Evolutionary conservation across 2,113 vertebrate genomes (phyloP), one percentile per base, ranked within the genome.

Genomic region (Rattus rattus): DNA sequence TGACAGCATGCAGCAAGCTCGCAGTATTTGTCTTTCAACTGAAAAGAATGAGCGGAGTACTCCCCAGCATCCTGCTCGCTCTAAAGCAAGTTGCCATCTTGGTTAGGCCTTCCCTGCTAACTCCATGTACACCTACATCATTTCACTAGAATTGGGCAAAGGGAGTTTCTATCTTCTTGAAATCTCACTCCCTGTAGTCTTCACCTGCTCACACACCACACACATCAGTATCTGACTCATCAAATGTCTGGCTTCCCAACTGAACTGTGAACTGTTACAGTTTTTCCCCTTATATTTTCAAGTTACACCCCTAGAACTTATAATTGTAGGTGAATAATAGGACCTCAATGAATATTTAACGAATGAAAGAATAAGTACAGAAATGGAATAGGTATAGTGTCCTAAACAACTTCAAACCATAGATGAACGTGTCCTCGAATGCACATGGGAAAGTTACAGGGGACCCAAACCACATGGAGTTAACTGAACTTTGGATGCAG

Each of bases 251-350:
- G 36, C 30, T 83, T 19, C 39, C 7, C 36, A 69, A 26, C 43
- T 84, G 61, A n/a, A 96, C 88, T 54, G 28, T 17, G 79, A 90
- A n/a, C 67, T 70, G n/a, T n/a, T 95, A n/a, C 43, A 90, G 24
- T 7, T 80, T 90, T 93, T 30, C 0, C 33, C 43, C 5, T 28
- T 19, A 22, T 65, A 47, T 61, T 94, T 85, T 30, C 70, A 67
- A 85, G 10, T 16, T 81, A 12, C 72, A 47, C 24, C 3, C 43
- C 49, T 30, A 49, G 39, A 26, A 73, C 7, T 73, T 88, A 94
- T 26, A 92, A 83, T 61, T 79, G 19, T 86, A 52, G 49, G 36
- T 72, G 9, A 0, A 39, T 28, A 75, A 26, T 2, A 85, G 47
- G 24, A 7, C 8, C 16, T 81, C 5, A 6, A 47, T 61, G 36